Evolutionary conservation across 2,888 invertebrate genomes (phyloP), one percentile per base, ranked within the genome.

Genomic region (Theretra japonica): DNA sequence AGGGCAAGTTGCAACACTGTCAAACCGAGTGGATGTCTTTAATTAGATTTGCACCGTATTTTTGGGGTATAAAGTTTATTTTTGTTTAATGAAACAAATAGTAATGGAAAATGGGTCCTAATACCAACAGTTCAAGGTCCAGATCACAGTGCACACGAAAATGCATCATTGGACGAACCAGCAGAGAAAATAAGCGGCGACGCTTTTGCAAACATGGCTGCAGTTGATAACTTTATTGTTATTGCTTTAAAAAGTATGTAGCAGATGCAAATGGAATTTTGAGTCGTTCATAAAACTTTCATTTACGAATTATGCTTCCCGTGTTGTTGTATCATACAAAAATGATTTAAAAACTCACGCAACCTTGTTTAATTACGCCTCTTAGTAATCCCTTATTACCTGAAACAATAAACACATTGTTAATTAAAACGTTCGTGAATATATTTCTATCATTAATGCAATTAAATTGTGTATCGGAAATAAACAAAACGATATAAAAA

Each of bases 1-100:
- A 88, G 87, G 81, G 83, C 82, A 85, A 84, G 80, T 89, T 88
- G 91, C 87, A 82, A 88, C 88, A 89, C 86, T 86, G 84, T 81
- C 82, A 73, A 83, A 73, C 79, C 82, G 15, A 83, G 82, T 82
- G 80, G 73, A 74, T 73, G 70, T 73, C 28, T 72, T 41, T 75
- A 83, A 81, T 76, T 75, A 76, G 87, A 76, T 82, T 78, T 78
- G 70, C 76, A 83, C 85, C 78, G 72, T 86, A 83, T 77, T 60
- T 33, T 60, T 53, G 53, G 17, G 19, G 30, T 23, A 59, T 79
- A 81, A 82, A 78, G 78, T 75, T 76, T 73, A 80, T 77, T 80
- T 77, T 76, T 75, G n/a, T 65, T 23, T 28, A 69, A 48, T 70
- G 59, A n/a, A 65, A 60, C 59, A 57, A 41, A 19, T n/a, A 30